Conservation (phyloP, 2,797 vertebrate genomes). For the Peromyscus nudipes region DNA sequence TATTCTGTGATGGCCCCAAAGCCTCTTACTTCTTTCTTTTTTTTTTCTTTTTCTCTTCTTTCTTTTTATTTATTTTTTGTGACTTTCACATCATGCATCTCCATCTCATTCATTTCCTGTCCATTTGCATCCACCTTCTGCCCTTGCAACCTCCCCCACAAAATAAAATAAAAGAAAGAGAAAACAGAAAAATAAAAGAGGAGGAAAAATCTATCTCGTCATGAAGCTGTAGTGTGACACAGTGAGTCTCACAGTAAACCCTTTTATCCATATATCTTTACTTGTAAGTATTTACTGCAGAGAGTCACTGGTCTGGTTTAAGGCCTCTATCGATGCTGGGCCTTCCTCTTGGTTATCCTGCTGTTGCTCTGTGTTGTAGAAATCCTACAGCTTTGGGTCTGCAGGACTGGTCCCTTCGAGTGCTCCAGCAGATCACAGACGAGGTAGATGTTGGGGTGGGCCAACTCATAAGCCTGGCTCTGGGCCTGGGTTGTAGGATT, state of each 20-base stretch:
- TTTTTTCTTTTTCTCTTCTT: too few relatives aligned
- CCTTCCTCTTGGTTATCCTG: neutral
- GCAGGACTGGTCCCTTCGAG: neutral
- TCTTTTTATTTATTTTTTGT: too few relatives aligned
- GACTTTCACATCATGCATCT: neutral
- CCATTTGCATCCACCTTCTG: too few relatives aligned
- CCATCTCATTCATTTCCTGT: neutral
- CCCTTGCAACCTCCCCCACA: neutral
- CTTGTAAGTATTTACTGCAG: neutral
- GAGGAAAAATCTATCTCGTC: neutral
- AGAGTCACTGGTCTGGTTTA: neutral
- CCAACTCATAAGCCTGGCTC: neutral
- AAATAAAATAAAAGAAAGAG: neutral
- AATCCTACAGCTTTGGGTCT: neutral
- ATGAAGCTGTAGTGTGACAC: neutral
- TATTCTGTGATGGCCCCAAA: neutral
- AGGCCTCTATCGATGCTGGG: neutral
- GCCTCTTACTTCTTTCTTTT: neutral
- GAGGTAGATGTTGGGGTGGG: neutral
- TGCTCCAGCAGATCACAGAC: neutral
- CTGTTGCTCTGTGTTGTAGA: neutral
- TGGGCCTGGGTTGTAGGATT: neutral
- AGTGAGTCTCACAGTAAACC: neutral
- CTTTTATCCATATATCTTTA: neutral
- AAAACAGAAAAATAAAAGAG: neutral